These are phyloP conservation scores for Gracilinanus agilis DNA, from an alignment of 2,113 vertebrate genomes.

Conservation along the genomic window DNA sequence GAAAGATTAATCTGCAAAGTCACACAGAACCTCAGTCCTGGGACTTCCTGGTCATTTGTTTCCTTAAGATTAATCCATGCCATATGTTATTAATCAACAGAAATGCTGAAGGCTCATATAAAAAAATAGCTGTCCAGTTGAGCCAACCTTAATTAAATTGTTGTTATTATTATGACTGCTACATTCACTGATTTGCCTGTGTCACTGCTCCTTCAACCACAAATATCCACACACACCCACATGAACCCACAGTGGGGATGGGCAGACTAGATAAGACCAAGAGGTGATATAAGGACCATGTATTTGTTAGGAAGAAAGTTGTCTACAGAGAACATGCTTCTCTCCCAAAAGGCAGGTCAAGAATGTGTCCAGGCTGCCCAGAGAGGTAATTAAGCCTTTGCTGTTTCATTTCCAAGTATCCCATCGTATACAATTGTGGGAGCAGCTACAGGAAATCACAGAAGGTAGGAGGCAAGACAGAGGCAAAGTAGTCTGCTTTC, in stretches of 20 bases:
- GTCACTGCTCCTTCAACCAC: slow-evolving; percentile 18
- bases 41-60: slow-evolving; percentile 33
- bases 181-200: slow-evolving; percentile 21
- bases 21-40: too few species aligned
- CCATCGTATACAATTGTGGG: slow-evolving; percentile 65
- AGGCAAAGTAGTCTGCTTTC: slow-evolving; percentile 48
- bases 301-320: slow-evolving; percentile 4
- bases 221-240: background rate
- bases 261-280: slow-evolving; percentile 13
- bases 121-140: slow-evolving; percentile 52
- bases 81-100: slow-evolving; percentile 72
- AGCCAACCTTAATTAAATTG: slow-evolving; percentile 66
- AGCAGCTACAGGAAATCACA: slow-evolving; percentile 72
- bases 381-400: slow-evolving; percentile 62
- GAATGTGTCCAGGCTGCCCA: slow-evolving; percentile 42
- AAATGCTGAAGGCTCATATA: slow-evolving; percentile 57
- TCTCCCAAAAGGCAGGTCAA: slow-evolving; percentile 55
- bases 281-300: slow-evolving; percentile 1
- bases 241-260: background rate
- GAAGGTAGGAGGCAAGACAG: slow-evolving; percentile 51
- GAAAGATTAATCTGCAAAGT: too few species aligned
- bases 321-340: slow-evolving; percentile 26
- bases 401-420: slow-evolving; percentile 65
- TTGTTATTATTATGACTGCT: slow-evolving; percentile 58
- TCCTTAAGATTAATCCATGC: slow-evolving; percentile 69